phyloP scores from a whole-genome alignment of 2,797 vertebrate genomes.

The Ptychadena robeensis region DNA sequence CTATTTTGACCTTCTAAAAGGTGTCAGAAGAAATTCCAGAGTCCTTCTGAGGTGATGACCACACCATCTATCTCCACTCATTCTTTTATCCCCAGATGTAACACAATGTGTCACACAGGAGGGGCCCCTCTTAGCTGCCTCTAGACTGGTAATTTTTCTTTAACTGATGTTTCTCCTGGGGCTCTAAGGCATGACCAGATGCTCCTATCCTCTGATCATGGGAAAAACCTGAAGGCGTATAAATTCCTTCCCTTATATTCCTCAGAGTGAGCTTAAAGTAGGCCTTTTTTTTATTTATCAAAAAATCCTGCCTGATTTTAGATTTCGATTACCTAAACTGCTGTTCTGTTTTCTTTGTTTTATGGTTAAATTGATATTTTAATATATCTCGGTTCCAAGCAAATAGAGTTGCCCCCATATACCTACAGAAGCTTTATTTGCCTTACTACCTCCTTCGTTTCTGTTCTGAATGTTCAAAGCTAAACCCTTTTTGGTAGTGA shows the following conservation, averaged over 20 bases:
- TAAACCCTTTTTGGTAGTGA: too few species aligned
- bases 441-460: too few species aligned
- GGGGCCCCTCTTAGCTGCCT: background rate
- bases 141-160: conserved; percentile 27
- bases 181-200: conserved; percentile 42
- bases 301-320: background rate
- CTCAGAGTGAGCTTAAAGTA: background rate
- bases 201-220: conserved; percentile 46
- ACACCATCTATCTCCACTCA: conserved; percentile 1
- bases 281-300: background rate
- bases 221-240: conserved; percentile 22
- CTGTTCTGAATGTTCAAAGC: too few species aligned
- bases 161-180: conserved; percentile 48
- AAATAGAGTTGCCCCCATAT: too few species aligned
- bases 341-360: background rate
- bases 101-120: conserved; percentile 19
- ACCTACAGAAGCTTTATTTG: too few species aligned
- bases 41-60: background rate
- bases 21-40: conserved; percentile 7
- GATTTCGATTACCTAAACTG: background rate
- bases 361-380: too few species aligned
- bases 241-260: conserved; percentile 32
- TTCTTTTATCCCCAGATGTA: conserved; percentile 40
- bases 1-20: background rate
- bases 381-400: too few species aligned